A percentile compares a stretch with the other conserved stretches of the same genome.
phyloP scores from a whole-genome alignment of 2,888 invertebrate genomes.

The Pterostichus madidus region DNA sequence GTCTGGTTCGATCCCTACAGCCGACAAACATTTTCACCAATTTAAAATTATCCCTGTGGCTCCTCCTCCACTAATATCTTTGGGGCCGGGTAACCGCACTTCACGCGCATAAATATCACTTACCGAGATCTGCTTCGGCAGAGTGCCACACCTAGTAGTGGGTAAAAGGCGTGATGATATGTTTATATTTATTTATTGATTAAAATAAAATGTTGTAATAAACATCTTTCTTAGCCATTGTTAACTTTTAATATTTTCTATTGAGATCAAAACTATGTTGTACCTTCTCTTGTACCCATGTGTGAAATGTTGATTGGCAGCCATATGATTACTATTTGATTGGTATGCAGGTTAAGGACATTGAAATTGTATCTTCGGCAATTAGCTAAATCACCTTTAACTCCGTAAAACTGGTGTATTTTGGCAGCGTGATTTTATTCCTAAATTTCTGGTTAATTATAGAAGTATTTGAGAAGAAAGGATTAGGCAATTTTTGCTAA shows the following conservation, averaged over 20 bases:
- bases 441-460: constrained; percentile 35
- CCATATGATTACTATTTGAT: background rate
- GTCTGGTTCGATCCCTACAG: too few relatives aligned
- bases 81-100: too few relatives aligned
- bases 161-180: too few relatives aligned
- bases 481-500: constrained; percentile 9
- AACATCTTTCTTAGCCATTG: too few relatives aligned
- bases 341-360: constrained; percentile 27
- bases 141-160: too few relatives aligned
- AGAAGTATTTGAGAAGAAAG: constrained; percentile 26
- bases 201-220: too few relatives aligned
- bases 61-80: too few relatives aligned
- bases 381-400: constrained; percentile 31
- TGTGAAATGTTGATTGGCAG: constrained; percentile 39
- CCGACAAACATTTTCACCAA: too few relatives aligned
- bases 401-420: background rate
- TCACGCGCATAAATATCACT: too few relatives aligned
- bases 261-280: constrained; percentile 5
- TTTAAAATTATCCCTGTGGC: too few relatives aligned
- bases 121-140: too few relatives aligned
- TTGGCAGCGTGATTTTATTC: constrained; percentile 25
- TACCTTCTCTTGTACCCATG: constrained; percentile 2
- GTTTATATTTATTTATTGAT: too few relatives aligned
- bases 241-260: constrained; percentile 11
- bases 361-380: constrained; percentile 15